Evolutionary conservation across 2,888 invertebrate species (phyloP).

Genomic region (Carabus problematicus): DNA sequence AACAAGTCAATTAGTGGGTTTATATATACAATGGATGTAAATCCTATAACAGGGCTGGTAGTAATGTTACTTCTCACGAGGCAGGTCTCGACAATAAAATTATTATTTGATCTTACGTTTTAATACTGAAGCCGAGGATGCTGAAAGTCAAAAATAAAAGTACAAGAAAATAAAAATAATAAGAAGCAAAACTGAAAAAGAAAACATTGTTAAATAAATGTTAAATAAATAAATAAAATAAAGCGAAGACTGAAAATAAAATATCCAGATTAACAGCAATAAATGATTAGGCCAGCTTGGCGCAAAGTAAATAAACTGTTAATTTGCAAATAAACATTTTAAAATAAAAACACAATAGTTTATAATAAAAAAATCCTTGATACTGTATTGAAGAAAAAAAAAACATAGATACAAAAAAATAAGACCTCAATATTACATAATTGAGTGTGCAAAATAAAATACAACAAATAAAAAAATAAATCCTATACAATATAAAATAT

Average conservation of each 20-base stretch:
- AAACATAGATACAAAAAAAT: slow-evolving; percentile 20
- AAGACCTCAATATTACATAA: slow-evolving; percentile 10
- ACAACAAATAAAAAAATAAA: slow-evolving; percentile 19
- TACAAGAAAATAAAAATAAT: slow-evolving; percentile 7
- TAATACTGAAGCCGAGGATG: slow-evolving; percentile 10
- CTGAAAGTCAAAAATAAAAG: slow-evolving; percentile 19
- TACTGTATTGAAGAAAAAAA: slow-evolving; percentile 18
- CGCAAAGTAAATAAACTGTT: slow-evolving; percentile 18
- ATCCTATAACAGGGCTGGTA: background rate
- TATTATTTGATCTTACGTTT: slow-evolving; percentile 14
- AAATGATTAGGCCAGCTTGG: slow-evolving; percentile 9
- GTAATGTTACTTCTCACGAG: slow-evolving; percentile 15
- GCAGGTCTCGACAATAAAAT: slow-evolving; percentile 1
- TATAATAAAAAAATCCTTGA: slow-evolving; percentile 4
- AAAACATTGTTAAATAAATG: slow-evolving; percentile 13
- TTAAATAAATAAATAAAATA: slow-evolving; percentile 9
- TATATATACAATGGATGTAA: slow-evolving; percentile 11
- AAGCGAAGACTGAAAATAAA: slow-evolving; percentile 22
- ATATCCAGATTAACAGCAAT: slow-evolving; percentile 14
- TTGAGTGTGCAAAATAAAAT: slow-evolving; percentile 7
- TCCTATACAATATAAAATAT: slow-evolving; percentile 7
- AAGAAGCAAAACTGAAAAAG: slow-evolving; percentile 8
- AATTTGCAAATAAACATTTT: slow-evolving; percentile 27
- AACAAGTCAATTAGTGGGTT: slow-evolving; percentile 8
- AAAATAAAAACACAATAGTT: slow-evolving; percentile 24